Evolutionary conservation across 2,888 invertebrate genomes (phyloP).

Genomic region (Ophonus ardosiacus): DNA sequence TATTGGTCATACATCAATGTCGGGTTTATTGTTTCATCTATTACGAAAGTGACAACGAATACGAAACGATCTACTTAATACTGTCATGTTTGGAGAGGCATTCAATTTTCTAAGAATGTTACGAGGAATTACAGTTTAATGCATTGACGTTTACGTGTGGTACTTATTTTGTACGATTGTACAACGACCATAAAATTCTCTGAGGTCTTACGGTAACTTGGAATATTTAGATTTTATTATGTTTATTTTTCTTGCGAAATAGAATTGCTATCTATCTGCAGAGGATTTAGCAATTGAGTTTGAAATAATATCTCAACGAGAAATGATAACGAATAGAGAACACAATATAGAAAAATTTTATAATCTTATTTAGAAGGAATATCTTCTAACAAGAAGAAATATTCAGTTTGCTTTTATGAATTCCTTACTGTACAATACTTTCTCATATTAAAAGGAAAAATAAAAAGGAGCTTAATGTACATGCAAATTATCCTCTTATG

Average conservation of each 20-base stretch:
- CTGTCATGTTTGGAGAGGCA: background rate
- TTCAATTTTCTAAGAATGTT: background rate
- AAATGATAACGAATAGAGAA: background rate
- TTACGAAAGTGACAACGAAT: conserved; percentile 18
- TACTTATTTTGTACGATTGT: background rate
- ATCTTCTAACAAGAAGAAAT: too few relatives aligned
- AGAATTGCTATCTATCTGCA: background rate
- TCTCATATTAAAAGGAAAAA: too few relatives aligned
- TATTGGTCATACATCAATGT: background rate
- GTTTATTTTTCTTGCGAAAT: background rate
- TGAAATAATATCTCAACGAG: background rate
- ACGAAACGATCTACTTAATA: conserved; percentile 12
- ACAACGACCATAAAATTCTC: background rate
- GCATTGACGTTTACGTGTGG: background rate
- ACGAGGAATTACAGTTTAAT: background rate
- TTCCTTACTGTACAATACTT: too few relatives aligned
- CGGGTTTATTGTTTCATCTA: conserved; percentile 27
- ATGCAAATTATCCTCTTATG: too few relatives aligned
- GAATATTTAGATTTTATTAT: background rate
- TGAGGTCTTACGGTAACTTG: background rate
- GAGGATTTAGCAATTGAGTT: background rate
- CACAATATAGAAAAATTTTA: background rate
- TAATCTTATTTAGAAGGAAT: background rate
- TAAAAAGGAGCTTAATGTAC: too few relatives aligned
- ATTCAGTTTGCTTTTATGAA: too few relatives aligned